Base-by-base conservation (phyloP, 2,113 vertebrate genomes). In the Phocoena phocoena region DNA sequence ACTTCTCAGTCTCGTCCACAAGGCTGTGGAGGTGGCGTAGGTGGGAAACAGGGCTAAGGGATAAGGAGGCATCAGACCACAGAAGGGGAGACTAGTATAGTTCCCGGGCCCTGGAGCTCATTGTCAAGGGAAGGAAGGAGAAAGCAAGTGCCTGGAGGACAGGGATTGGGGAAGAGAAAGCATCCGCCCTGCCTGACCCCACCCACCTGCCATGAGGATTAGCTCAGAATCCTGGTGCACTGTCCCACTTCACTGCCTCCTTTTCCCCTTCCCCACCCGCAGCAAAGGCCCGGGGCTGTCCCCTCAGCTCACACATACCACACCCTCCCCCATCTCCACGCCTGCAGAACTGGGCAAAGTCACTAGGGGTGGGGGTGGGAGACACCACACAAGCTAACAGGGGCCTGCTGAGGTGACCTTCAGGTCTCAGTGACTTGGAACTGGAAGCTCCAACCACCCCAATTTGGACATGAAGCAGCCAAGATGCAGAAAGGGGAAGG, bases 401-500 rank as follows among this genome's bases (percentile, higher is more conserved):
- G 20, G 36, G 36, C 36, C 38, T 44, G 2, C 15, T 28, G 2
- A 44, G 31, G 53, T 28, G 3, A 38, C 38, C 41, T 89, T 73
- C 28, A 23, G 18, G 28, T 2, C 65, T 77, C 81, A 84, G 82
- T 65, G 18, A 55, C 41, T 18, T 15, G 3, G 18, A 31, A 44
- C 21, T 1, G 25, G 83, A 83, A 60, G 21, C 9, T 21, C 50
- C 83, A 62, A 7, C 68, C 11, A 5, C 25, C 38, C 77, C 85
- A 9, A 5, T 28, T 65, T 73, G 68, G 31, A 76, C 17, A 62
- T 0, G 84, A 74, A 25, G 21, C 60, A 20, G 2, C 21, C 0
- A 4, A 96, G 77, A 41, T 60, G 26, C 88, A 94, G 73, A 93
- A 44, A 84, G 5, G 58, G 18, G 50, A 68, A 90, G 44, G 65